Conservation (phyloP, 2,113 vertebrate species). For the Podiceps cristatus region DNA sequence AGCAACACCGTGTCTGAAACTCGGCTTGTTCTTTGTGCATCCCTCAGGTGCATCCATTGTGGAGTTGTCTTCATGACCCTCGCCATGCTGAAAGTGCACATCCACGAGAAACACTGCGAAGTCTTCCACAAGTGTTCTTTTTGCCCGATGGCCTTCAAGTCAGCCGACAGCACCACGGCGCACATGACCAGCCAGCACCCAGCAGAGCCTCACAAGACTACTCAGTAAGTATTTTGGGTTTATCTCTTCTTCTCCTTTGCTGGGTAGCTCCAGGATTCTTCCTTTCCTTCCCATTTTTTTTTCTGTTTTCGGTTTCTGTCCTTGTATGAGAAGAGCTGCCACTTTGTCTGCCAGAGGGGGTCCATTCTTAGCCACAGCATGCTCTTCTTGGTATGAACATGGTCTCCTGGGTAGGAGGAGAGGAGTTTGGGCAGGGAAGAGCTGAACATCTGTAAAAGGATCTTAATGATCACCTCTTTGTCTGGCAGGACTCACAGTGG, state of each 20-base stretch:
- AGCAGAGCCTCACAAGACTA: conserved; percentile 75
- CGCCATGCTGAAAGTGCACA: conserved; percentile 89
- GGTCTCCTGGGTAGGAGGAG: not conserved
- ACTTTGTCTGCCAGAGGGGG: not conserved
- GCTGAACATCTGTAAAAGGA: not conserved
- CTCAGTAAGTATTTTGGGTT: conserved; percentile 85
- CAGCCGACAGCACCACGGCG: conserved; percentile 81
- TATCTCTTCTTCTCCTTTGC: not conserved
- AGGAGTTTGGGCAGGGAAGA: not conserved
- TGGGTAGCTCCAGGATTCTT: not conserved
- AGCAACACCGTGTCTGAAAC: not conserved
- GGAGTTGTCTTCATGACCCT: conserved; percentile 90
- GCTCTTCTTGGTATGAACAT: not conserved
- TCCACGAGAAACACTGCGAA: conserved; percentile 93
- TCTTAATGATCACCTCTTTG: not conserved
- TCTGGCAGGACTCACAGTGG: not conserved
- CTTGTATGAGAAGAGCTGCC: not conserved
- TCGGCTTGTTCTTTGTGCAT: not conserved
- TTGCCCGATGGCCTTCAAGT: conserved; percentile 95
- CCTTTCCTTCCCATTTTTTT: not conserved
- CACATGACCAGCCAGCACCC: conserved; percentile 89
- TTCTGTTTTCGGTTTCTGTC: not conserved
- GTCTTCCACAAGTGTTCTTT: conserved; percentile 93
- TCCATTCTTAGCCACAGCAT: not conserved
- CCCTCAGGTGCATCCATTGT: conserved; percentile 92